These are phyloP conservation scores for Clarias platycephalus DNA, from an alignment of 2,797 vertebrate genomes.

Conservation along the genomic window DNA sequence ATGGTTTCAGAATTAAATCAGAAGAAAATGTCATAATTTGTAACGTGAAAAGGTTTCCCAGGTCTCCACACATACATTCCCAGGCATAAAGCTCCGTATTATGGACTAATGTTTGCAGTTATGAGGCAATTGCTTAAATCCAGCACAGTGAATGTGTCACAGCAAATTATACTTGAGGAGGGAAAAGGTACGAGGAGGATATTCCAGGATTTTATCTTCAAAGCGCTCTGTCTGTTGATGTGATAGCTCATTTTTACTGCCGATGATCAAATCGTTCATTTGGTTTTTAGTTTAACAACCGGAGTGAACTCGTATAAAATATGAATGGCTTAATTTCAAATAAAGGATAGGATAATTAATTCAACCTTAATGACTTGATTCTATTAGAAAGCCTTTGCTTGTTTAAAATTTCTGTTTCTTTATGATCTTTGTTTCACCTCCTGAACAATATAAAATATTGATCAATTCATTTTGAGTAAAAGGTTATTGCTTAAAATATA, in stretches of 20 bases:
- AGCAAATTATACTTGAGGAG: neutral
- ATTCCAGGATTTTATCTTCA: neutral
- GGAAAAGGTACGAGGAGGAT: conserved; percentile 1
- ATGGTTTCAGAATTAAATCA: neutral
- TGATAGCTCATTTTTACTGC: neutral
- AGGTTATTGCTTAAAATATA: conserved; percentile 11
- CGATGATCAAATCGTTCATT: conserved; percentile 14
- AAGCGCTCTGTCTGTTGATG: neutral
- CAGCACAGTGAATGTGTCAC: neutral
- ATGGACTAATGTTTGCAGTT: conserved; percentile 41
- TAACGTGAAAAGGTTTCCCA: neutral
- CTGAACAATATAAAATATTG: conserved; percentile 22
- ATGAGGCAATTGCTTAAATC: conserved; percentile 20
- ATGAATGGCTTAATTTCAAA: neutral
- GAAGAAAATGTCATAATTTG: conserved; percentile 7
- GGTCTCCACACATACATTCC: neutral
- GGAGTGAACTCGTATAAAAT: neutral
- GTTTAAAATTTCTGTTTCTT: neutral
- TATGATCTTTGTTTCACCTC: conserved; percentile 5
- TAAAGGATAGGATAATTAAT: neutral
- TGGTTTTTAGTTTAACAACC: conserved; percentile 14
- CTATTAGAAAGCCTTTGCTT: neutral
- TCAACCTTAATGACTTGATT: neutral
- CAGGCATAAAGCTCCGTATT: neutral
- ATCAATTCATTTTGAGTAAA: conserved; percentile 18